phyloP scores from a whole-genome alignment of 2,888 invertebrate genomes.

The Eledona agricola region DNA sequence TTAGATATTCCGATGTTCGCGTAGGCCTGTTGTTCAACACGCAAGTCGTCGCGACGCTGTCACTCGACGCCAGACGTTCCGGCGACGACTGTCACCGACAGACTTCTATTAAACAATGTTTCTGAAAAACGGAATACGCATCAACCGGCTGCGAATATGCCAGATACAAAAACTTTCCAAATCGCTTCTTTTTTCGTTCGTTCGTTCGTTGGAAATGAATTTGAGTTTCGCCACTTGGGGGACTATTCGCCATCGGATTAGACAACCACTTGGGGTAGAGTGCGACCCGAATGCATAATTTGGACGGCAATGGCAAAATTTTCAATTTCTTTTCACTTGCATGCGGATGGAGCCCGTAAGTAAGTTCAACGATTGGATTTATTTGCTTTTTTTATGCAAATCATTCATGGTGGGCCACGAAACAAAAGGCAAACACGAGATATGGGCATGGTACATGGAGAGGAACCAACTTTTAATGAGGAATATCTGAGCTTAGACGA shows the following conservation, averaged over 20 bases:
- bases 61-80: constrained; percentile 39
- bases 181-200: no score
- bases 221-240: constrained; percentile 19
- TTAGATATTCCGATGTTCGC: constrained; percentile 39
- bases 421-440: constrained; percentile 33
- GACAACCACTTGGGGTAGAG: constrained; percentile 12
- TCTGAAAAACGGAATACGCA: constrained; percentile 40
- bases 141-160: constrained; percentile 31
- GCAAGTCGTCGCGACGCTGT: constrained; percentile 41
- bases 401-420: no score
- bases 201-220: constrained; percentile 32
- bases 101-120: constrained; percentile 49
- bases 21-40: constrained; percentile 34
- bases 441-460: constrained; percentile 28
- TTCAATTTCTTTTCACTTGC: no score
- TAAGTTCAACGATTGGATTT: no score
- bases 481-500: constrained; percentile 43
- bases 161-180: constrained; percentile 30
- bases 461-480: constrained; percentile 37
- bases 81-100: constrained; percentile 46
- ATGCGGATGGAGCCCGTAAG: no score
- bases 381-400: no score
- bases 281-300: no score
- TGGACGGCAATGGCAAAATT: no score
- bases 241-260: constrained; percentile 27